Evolutionary conservation across 2,113 vertebrate species (phyloP).

Genomic region (Desmodus rotundus): DNA sequence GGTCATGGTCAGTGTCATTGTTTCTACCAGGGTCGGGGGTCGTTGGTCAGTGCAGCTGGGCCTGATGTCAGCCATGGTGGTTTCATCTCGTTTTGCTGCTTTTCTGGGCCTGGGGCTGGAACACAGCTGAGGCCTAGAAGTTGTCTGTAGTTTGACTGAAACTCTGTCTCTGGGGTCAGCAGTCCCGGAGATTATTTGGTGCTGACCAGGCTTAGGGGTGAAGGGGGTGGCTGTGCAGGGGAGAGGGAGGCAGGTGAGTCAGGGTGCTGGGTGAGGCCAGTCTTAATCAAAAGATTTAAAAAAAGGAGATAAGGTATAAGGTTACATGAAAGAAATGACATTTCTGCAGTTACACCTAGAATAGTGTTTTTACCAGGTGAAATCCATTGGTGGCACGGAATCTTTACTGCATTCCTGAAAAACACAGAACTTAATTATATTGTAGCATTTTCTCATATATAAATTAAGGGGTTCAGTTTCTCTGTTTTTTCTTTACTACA

Average conservation of each 20-base stretch:
- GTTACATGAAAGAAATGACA: neutral
- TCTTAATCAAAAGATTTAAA: neutral
- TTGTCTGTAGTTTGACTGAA: neutral
- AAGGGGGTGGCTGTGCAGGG: neutral
- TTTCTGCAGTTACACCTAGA: neutral
- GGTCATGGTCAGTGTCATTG: neutral
- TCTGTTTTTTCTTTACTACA: neutral
- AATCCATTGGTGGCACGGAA: neutral
- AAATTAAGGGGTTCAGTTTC: neutral
- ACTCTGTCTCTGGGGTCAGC: neutral
- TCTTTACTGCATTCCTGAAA: neutral
- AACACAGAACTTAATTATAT: neutral
- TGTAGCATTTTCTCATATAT: slow-evolving; percentile 10
- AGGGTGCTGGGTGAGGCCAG: neutral
- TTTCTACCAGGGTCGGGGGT: neutral
- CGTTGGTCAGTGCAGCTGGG: neutral
- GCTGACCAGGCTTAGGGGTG: neutral
- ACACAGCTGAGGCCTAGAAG: neutral
- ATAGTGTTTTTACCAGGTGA: neutral
- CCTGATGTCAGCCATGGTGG: neutral
- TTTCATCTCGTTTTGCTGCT: neutral
- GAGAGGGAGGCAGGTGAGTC: neutral
- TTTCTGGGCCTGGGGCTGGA: neutral
- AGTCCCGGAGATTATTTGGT: neutral
- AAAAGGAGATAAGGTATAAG: neutral